Evolutionary conservation across 1,140 invertebrate genomes (phyloP).

Genomic region (Plectus sambesii): DNA sequence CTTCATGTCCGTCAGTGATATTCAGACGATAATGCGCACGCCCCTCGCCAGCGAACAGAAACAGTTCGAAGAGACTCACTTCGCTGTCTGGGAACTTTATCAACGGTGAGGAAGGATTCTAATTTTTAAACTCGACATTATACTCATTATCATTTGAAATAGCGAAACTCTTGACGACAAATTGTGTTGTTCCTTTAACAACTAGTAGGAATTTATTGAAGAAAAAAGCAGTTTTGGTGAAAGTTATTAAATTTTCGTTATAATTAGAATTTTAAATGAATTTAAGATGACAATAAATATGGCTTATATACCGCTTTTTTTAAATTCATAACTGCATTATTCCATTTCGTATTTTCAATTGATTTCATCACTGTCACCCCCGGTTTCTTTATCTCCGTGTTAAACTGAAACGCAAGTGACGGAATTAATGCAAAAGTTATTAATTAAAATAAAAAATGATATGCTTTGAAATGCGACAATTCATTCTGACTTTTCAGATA

Average conservation of each 20-base stretch:
- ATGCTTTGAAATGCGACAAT: background rate
- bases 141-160: background rate
- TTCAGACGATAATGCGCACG: conserved; percentile 23
- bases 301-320: no score
- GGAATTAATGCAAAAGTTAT: background rate
- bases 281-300: no score
- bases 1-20: conserved; percentile 17
- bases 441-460: background rate
- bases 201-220: background rate
- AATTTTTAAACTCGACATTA: conserved; percentile 5
- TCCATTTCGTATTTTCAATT: no score
- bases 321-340: no score
- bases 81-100: conserved; percentile 3
- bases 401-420: background rate
- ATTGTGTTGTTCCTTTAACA: background rate
- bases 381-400: background rate
- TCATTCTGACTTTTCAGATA: conserved; percentile 14
- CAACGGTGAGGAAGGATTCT: background rate
- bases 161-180: conserved; percentile 7
- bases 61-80: no score
- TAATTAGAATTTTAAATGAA: no score
- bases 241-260: no score
- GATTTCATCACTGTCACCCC: no score
- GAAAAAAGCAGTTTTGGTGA: no score
- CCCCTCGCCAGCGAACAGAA: no score